Evolutionary conservation across 2,113 vertebrate species (phyloP), one percentile per base, ranked within the genome.

Genomic region (Rhinolophus sinicus): DNA sequence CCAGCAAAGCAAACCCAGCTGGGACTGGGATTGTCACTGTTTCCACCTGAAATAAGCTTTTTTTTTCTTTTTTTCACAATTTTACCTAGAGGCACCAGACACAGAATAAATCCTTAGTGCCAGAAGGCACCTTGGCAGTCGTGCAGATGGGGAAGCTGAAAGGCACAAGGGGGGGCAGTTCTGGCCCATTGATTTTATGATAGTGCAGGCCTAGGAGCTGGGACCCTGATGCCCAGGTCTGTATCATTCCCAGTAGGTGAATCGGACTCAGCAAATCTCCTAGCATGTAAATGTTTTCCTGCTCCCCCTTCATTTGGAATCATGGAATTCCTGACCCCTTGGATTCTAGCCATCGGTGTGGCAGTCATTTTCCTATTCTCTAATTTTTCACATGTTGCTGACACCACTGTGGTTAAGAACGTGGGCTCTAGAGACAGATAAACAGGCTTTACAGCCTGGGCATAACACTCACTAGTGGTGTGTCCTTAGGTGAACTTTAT

Each of bases 141-240:
- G 0, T 33, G 13, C 19, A 35, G 12, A 38, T 35, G 22, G 21
- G 8, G 38, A 33, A 75, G 22, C 26, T 38, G 15, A 35, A 21
- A 2, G 75, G 35, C 0, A 2, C 28, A 8, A 7, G 6, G 8
- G 1, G 8, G 11, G 21, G 18, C 0, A 0, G 9, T 18, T 60
- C 26, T 3, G 11, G 56, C 30, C 35, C 22, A 1, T 16, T 33
- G 90, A 44, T 30, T 24, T 28, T 40, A 21, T 1, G n/a, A 28
- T 10, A 67, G 4, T 0, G 1, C n/a, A 38, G 54, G 33, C 58
- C 10, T 50, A 13, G 70, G 44, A 40, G 24, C 26, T 28, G 8
- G 16, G 12, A 6, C 65, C 35, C 84, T 6, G 9, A 24, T 0
- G 2, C 28, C 28, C 82, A 40, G 70, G 3, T 30, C 78, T 40